Base-by-base conservation (phyloP, 2,888 invertebrate species). In the Gandaritis pyraliata region DNA sequence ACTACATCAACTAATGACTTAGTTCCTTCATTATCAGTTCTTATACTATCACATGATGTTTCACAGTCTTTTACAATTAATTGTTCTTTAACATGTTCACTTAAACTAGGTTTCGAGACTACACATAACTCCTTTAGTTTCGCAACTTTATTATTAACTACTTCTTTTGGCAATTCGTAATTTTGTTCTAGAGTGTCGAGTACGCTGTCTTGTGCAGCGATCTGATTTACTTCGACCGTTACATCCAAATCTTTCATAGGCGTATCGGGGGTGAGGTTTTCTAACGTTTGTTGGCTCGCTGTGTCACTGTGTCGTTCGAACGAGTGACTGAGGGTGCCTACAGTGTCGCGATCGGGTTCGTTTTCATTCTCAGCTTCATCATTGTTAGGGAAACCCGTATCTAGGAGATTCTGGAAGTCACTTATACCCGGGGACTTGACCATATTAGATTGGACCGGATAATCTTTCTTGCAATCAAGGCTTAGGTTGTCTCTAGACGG, bases 401-500 rank as follows among this genome's bases (percentile, higher is more conserved):
- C 87, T 13, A 90, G 69, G 74, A 91, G 77, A 61, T 83, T 89
- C 71, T 91, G 90, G 76, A 92, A 92, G 65, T 92, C 89, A 10
- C 76, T 88, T 29, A 92, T 92, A 38, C 91, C 91, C 0, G 91
- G 92, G 0, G 91, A 91, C 62, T 92, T 92, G 4, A 92, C 92
- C 81, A 92, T 81, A 65, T 85, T 85, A 7, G 87, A 88, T 66
- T 85, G 91, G 72, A 84, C 72, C 0, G 86, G 88, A 67, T 85
- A 88, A 49, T 91, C 91, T 65, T 87, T 90, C 68, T 91, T 91
- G 71, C 91, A 91, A 72, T 92, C 91, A 55, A 92, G 79, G 64
- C 88, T 90, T 33, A 91, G 73, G 64, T 88, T 88, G 69, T 93
- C 93, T 62, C 92, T 85, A 11, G 90, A 90, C 2, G 93, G 93